These are phyloP conservation scores for Brachionus manjavacas DNA, from an alignment of 1,140 invertebrate species.

Conservation along the genomic window DNA sequence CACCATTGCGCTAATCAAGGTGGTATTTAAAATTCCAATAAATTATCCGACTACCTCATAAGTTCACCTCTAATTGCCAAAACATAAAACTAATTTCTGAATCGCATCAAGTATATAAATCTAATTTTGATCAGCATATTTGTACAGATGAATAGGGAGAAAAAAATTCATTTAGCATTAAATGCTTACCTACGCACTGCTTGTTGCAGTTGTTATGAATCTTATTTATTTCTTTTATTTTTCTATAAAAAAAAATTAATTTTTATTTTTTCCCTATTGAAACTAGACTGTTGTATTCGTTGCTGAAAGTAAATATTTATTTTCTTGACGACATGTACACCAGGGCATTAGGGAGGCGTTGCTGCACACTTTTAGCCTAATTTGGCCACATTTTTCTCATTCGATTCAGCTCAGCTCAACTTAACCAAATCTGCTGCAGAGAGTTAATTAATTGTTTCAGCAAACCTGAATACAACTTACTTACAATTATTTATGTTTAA, in stretches of 20 bases:
- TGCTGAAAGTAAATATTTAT: neutral
- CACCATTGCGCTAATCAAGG: neutral
- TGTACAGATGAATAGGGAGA: neutral
- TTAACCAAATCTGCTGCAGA: neutral
- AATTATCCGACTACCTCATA: neutral
- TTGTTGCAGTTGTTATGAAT: neutral
- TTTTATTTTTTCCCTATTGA: neutral
- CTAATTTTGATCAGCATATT: neutral
- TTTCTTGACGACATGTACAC: neutral
- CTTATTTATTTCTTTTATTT: neutral
- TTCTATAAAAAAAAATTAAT: neutral
- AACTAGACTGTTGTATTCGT: neutral
- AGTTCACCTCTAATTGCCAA: neutral
- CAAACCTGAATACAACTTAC: neutral
- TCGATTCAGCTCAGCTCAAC: no score
- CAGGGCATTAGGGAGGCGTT: neutral
- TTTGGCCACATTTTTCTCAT: no score
- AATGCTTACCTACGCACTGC: neutral
- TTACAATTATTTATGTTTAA: neutral
- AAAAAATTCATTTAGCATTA: neutral
- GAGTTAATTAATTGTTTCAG: neutral
- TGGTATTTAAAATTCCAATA: slow-evolving; percentile 5
- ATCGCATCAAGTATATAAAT: neutral
- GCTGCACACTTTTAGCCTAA: neutral
- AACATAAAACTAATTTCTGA: neutral